Evolutionary conservation across 2,888 invertebrate genomes (phyloP).

Genomic region (Nomada goodeniana): DNA sequence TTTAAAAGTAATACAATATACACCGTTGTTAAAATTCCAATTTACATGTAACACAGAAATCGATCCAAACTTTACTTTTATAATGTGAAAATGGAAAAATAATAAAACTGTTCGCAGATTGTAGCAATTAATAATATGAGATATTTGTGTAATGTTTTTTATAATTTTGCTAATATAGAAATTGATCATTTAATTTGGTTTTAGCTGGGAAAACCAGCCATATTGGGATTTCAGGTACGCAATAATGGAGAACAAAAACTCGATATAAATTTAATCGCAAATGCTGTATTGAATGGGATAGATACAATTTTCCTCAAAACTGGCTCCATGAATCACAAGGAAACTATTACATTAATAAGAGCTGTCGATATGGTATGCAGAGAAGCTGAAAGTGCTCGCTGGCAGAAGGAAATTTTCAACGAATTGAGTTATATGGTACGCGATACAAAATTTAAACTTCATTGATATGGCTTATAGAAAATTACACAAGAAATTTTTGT

Average conservation of each 20-base stretch:
- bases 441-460: neutral
- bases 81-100: too few species aligned
- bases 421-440: constrained; percentile 77
- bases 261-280: constrained; percentile 89
- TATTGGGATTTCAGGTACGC: constrained; percentile 87
- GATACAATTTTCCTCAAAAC: constrained; percentile 89
- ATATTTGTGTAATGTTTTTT: neutral
- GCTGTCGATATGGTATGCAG: constrained; percentile 86
- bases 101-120: too few species aligned
- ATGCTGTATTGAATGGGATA: constrained; percentile 90
- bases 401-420: constrained; percentile 84
- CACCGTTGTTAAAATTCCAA: too few species aligned
- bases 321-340: constrained; percentile 89
- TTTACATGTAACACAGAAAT: too few species aligned
- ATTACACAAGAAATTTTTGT: too few species aligned
- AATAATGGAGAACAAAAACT: constrained; percentile 86
- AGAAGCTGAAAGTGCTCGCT: constrained; percentile 90
- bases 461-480: neutral
- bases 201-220: constrained; percentile 87
- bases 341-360: constrained; percentile 86
- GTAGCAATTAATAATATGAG: too few species aligned
- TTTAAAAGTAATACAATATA: too few species aligned
- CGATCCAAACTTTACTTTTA: too few species aligned
- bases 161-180: neutral
- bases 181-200: neutral